These are phyloP conservation scores for Albula glossodonta DNA, from an alignment of 2,113 vertebrate genomes.

Conservation along the genomic window DNA sequence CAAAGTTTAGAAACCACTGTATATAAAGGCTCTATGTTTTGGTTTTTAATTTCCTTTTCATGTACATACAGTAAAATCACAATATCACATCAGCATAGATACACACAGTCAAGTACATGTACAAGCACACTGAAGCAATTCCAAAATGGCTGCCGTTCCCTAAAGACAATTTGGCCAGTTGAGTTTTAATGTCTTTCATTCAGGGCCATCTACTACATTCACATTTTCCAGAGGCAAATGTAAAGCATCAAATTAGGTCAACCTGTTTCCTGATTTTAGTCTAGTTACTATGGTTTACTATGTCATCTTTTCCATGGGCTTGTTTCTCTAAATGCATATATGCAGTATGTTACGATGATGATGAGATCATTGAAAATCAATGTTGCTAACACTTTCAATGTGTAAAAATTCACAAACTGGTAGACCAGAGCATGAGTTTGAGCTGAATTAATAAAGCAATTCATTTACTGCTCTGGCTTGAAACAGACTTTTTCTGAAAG, in stretches of 20 bases:
- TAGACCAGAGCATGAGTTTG: not conserved
- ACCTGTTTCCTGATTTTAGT: too few relatives aligned
- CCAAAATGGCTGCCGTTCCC: not conserved
- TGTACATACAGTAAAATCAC: not conserved
- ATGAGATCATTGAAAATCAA: too few relatives aligned
- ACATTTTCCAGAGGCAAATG: not conserved
- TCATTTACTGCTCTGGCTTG: not conserved
- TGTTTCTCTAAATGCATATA: too few relatives aligned
- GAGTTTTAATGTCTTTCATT: not conserved
- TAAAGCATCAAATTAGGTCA: not conserved
- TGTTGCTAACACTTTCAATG: not conserved
- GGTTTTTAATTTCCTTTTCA: not conserved
- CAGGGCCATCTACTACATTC: not conserved
- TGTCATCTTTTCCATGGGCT: too few relatives aligned
- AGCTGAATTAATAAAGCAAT: not conserved
- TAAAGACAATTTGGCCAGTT: not conserved
- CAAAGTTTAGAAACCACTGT: not conserved
- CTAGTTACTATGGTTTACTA: too few relatives aligned
- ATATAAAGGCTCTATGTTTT: not conserved
- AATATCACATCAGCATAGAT: slow-evolving; percentile 61
- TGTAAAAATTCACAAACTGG: too few relatives aligned
- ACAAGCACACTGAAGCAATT: not conserved
- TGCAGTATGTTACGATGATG: too few relatives aligned
- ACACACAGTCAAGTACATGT: not conserved
- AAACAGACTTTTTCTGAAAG: too few relatives aligned